Conservation (phyloP, 2,888 invertebrate species). For the Eristalis pertinax region DNA sequence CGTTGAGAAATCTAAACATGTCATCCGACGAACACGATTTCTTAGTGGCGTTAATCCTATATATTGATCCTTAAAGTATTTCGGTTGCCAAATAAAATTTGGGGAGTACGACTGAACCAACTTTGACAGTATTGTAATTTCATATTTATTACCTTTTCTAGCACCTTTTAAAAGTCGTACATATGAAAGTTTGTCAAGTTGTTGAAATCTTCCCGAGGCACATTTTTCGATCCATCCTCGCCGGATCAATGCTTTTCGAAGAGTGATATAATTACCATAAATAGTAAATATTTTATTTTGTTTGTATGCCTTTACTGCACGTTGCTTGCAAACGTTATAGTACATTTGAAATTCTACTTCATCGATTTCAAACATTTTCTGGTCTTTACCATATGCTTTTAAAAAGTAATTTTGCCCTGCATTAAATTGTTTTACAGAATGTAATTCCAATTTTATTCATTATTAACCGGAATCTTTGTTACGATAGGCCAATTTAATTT, state of each 20-base stretch:
- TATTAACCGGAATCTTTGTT: constrained; percentile 38
- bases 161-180: constrained; percentile 77
- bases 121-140: constrained; percentile 83
- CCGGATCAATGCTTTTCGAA: constrained; percentile 83
- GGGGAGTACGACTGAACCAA: constrained; percentile 85
- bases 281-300: constrained; percentile 79
- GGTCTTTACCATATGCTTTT: neutral
- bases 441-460: constrained; percentile 37
- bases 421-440: neutral
- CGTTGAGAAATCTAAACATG: constrained; percentile 81
- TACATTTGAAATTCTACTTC: constrained; percentile 9
- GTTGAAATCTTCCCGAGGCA: constrained; percentile 77
- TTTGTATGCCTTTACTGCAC: constrained; percentile 78
- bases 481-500: constrained; percentile 25
- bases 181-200: constrained; percentile 77
- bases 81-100: constrained; percentile 88
- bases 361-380: neutral
- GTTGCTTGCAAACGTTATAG: constrained; percentile 26
- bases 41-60: constrained; percentile 76
- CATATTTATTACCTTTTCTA: constrained; percentile 78
- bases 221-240: constrained; percentile 90
- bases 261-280: constrained; percentile 77
- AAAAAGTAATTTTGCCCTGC: neutral
- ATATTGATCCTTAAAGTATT: constrained; percentile 76
- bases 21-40: constrained; percentile 77